Base-by-base conservation (phyloP, 2,113 vertebrate genomes). In the Sorex araneus region DNA sequence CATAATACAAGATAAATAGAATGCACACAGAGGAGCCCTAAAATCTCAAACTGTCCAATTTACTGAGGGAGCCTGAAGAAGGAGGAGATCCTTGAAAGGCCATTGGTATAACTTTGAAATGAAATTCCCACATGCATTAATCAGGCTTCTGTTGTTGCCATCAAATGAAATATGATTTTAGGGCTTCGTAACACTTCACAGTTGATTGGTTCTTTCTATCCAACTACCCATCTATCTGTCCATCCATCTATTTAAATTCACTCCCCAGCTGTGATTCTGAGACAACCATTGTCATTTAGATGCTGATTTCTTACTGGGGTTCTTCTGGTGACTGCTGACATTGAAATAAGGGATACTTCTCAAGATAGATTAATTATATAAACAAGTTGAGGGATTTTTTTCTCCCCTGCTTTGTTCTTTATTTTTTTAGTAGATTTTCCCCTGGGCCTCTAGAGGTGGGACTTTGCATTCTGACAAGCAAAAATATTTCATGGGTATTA, bases 131-230 rank as follows among this genome's bases (percentile, higher is more conserved):
- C 81, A 84, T 92, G 94, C 94, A 96, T 96, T 96, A 95, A 94
- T 87, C 87, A 92, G 90, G 84, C 79, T 75, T 89, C 81, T 94
- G 89, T 94, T 96, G 93, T 94, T 96, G 32, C 74, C 81, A 70
- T 90, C 95, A 83, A 77, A 87, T 96, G 94, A 97, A 97, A 97
- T 97, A 95, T 94, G 95, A 95, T 96, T 96, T 97, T 91, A 74
- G 64, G 87, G 67, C 94, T 94, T 87, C 94, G 94, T 93, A 96
- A 96, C 95, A 96, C 95, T 96, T 96, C 96, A 96, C 92, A 97
- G 92, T 94, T 94, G 96, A 97, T 93, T 96, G 94, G 92, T 76
- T 96, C 76, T 94, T 95, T 96, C 92, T 92, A 74, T 89, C 93
- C 92, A 89, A 84, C 91, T 25, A 89, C 95, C 64, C 76, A 69